Evolutionary conservation across 2,797 vertebrate genomes (phyloP).

Genomic region (Crotalus adamanteus): DNA sequence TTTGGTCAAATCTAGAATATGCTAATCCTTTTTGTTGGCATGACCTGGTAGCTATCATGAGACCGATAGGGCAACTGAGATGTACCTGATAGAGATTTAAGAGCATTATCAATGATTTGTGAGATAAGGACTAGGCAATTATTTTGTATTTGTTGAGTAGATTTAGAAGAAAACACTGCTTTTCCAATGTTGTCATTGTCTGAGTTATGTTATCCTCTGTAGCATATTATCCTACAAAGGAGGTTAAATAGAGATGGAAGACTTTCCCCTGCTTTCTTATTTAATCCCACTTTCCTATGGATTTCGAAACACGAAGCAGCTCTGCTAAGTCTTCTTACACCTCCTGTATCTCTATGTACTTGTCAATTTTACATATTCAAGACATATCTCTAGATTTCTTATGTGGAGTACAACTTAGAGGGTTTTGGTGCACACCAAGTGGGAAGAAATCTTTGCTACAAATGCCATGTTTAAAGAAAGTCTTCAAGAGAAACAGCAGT

Average conservation of each 20-base stretch:
- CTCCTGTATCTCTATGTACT: conserved; percentile 32
- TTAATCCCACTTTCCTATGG: conserved; percentile 48
- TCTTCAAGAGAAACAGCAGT: background rate
- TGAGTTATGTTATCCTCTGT: conserved; percentile 25
- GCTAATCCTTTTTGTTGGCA: background rate
- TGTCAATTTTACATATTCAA: background rate
- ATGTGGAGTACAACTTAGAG: background rate
- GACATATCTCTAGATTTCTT: background rate
- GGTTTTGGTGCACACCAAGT: background rate
- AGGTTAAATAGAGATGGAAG: conserved; percentile 33
- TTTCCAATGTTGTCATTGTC: background rate
- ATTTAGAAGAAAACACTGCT: background rate
- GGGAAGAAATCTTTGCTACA: conserved; percentile 6
- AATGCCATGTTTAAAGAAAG: background rate
- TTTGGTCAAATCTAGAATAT: background rate
- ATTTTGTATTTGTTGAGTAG: background rate
- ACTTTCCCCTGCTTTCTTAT: conserved; percentile 39
- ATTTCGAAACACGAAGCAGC: conserved; percentile 37
- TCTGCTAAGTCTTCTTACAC: conserved; percentile 23
- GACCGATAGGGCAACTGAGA: background rate
- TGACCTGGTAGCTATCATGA: background rate
- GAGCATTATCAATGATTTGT: too few relatives aligned
- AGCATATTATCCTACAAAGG: conserved; percentile 1
- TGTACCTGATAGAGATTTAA: background rate
- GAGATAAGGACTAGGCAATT: background rate